phyloP scores from a whole-genome alignment of 92 coral and sea anemone genomes.

The Virgularia gustaviana region DNA sequence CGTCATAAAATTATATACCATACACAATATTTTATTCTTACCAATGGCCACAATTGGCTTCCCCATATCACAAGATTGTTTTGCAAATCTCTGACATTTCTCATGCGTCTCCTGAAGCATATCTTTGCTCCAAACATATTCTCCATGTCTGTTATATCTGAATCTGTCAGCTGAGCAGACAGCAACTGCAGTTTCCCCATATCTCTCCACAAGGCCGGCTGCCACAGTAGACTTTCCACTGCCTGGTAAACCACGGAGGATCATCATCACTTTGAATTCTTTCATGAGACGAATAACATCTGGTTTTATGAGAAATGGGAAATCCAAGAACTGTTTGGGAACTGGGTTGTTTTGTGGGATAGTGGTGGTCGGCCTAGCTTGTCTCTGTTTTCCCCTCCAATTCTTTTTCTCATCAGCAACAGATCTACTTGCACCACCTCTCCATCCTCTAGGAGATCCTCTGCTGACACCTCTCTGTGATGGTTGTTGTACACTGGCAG shows the following conservation, averaged over 20 bases:
- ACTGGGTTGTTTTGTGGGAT: background rate
- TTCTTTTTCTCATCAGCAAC: too few relatives aligned
- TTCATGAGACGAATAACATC: conserved; percentile 28
- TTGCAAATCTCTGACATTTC: conserved; percentile 42
- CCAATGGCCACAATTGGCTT: conserved; percentile 47
- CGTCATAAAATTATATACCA: too few relatives aligned
- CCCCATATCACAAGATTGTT: conserved; percentile 18
- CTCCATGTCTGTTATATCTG: conserved; percentile 20
- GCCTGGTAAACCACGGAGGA: conserved; percentile 54
- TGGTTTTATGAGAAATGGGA: conserved; percentile 41
- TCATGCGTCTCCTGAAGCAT: conserved; percentile 38
- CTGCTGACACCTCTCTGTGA: too few relatives aligned
- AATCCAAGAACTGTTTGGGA: conserved; percentile 10
- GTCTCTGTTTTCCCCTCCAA: too few relatives aligned
- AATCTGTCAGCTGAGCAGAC: conserved; percentile 53
- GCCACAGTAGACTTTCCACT: conserved; percentile 54
- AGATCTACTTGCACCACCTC: too few relatives aligned
- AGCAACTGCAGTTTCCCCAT: conserved; percentile 40
- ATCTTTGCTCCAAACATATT: conserved; percentile 45
- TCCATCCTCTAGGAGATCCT: too few relatives aligned
- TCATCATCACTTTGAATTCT: conserved; percentile 56
- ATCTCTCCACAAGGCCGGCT: conserved; percentile 13
- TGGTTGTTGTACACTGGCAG: too few relatives aligned
- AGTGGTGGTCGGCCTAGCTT: too few relatives aligned
- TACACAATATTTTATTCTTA: background rate